A percentile compares a stretch with the other conserved stretches of the same genome.
phyloP scores from a whole-genome alignment of 1,140 invertebrate genomes.

The Drosophila kikkawai region DNA sequence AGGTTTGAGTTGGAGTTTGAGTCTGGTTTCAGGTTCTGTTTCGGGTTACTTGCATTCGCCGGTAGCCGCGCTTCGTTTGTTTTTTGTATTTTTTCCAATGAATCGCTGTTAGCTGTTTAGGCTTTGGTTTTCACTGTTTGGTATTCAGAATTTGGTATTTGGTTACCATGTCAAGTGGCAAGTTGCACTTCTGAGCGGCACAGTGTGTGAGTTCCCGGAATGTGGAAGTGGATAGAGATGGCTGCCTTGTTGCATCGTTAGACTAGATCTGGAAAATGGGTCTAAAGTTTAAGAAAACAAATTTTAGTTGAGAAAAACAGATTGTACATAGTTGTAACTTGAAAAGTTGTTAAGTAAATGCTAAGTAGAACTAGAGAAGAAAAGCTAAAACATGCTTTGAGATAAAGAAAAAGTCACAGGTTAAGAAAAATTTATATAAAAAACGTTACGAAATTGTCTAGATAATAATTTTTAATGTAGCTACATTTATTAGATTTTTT shows the following conservation, averaged over 20 bases:
- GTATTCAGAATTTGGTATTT: conserved; percentile 61
- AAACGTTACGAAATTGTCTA: not conserved
- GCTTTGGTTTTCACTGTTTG: conserved; percentile 54
- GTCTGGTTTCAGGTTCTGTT: conserved; percentile 30
- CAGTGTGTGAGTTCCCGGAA: conserved; percentile 64
- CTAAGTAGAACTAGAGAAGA: conserved; percentile 8
- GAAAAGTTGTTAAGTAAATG: conserved; percentile 1
- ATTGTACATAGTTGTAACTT: not conserved
- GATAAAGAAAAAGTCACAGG: not conserved
- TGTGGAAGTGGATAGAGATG: conserved; percentile 20
- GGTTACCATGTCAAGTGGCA: conserved; percentile 78
- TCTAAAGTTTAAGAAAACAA: conserved; percentile 59
- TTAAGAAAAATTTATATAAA: not conserved
- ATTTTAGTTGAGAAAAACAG: not conserved
- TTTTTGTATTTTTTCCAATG: conserved; percentile 40
- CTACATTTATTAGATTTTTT: too few species aligned
- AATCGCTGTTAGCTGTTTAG: conserved; percentile 57
- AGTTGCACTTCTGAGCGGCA: conserved; percentile 23
- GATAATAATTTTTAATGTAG: not conserved
- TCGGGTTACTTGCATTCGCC: conserved; percentile 62
- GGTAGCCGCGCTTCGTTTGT: conserved; percentile 74
- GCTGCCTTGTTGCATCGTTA: conserved; percentile 17
- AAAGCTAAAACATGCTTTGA: too few species aligned
- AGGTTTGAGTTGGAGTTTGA: not conserved
- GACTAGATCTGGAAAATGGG: conserved; percentile 35